These are phyloP conservation scores for Protodeltote pygarga DNA, from an alignment of 2,888 invertebrate genomes.

Conservation along the genomic window DNA sequence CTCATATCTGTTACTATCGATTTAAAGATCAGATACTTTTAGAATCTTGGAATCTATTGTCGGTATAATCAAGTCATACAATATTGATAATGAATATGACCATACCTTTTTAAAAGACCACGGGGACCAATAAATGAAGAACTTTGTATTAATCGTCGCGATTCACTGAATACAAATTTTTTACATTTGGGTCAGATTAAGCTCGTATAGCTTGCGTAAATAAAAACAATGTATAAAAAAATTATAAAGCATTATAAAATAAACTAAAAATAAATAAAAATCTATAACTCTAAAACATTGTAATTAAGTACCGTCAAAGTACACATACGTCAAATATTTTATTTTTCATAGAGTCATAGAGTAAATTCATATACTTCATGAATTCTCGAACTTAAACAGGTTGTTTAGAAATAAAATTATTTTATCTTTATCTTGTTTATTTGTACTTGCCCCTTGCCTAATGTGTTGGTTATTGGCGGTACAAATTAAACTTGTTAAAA, in stretches of 20 bases:
- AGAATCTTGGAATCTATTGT: too few species aligned
- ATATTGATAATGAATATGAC: background rate
- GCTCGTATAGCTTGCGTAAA: constrained; percentile 3
- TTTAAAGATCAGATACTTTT: too few species aligned
- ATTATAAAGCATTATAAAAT: constrained; percentile 40
- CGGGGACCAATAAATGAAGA: constrained; percentile 7
- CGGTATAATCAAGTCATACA: too few species aligned
- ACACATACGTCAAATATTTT: constrained; percentile 18
- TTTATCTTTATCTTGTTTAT: too few species aligned
- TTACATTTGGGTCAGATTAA: constrained; percentile 24
- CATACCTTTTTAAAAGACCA: constrained; percentile 10
- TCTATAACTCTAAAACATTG: constrained; percentile 33
- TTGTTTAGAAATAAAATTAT: too few species aligned
- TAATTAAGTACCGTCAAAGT: constrained; percentile 8
- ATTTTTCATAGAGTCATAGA: constrained; percentile 7
- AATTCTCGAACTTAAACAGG: too few species aligned
- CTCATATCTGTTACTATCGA: too few species aligned
- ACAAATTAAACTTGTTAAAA: too few species aligned
- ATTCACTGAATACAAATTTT: constrained; percentile 12
- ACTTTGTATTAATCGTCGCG: background rate
- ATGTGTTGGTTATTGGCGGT: too few species aligned
- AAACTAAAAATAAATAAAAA: constrained; percentile 34
- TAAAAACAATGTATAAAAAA: constrained; percentile 19
- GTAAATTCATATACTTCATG: background rate
- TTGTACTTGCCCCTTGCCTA: too few species aligned